Evolutionary conservation across 1,140 invertebrate species (phyloP), one percentile per base, ranked within the genome.

Genomic region (Temnothorax longispinosus): DNA sequence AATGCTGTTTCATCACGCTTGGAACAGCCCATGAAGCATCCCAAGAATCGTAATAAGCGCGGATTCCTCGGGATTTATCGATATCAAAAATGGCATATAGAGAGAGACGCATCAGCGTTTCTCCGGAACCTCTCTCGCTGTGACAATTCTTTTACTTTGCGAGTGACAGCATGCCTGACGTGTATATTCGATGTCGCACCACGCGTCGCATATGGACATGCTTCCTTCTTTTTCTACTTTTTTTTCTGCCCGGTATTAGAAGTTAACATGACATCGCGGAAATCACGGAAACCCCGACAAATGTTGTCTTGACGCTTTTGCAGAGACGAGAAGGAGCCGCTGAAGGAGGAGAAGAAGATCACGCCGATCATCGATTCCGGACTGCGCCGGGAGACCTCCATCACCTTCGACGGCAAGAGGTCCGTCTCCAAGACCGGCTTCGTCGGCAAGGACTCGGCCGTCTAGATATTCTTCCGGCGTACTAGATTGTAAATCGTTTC

Each of bases 391-490:
- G 97, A 97, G 89, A 97, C 97, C 58, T 97, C 97, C 32, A 96
- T 98, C 6, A 97, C 98, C 91, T 98, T 97, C 91, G 97, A 98
- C 89, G 97, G 97, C 8, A 97, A 97, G 91, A 96, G 97, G 89
- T 97, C 97, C 18, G 97, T 98, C 91, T 97, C 97, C 32, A 97
- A 97, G 91, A 97, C 97, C 44, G 97, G 97, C 62, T 98, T 98
- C 89, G 97, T 98, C 88, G 98, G 97, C 87, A 98, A 98, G 95
- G 97, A 98, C 92, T 98, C 98, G 15, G 97, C 97, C 71, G 98
- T 98, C 80, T 98, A 97, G 96, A 95, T 95, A 95, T 95, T 95
- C 93, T 94, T 95, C 95, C 95, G 95, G 93, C 95, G 95, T 95
- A 95, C 95, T 95, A 95, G 95, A 95, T 95, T 95, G 94, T 95